Percentiles rank a stretch among this genome's conserved stretches.
Evolutionary conservation across 2,113 vertebrate species (phyloP).

Genomic region (Myiopsitta monachus): DNA sequence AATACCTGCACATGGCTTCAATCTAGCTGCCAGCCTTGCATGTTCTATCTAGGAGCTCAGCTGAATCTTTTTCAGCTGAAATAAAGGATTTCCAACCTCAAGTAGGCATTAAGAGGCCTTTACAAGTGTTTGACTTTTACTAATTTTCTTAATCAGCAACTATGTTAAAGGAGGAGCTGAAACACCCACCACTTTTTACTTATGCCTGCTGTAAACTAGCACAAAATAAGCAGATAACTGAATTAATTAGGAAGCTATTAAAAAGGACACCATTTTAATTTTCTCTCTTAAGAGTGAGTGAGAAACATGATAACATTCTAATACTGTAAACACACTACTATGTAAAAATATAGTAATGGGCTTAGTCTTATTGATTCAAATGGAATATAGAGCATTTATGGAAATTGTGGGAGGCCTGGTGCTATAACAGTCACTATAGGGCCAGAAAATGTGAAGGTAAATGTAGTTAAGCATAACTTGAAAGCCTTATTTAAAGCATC

Average conservation of each 20-base stretch:
- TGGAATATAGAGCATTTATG: not conserved
- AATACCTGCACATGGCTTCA: not conserved
- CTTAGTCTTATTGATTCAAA: not conserved
- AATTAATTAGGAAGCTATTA: not conserved
- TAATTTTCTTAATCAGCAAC: not conserved
- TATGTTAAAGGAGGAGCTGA: not conserved
- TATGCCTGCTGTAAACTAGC: not conserved
- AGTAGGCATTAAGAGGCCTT: not conserved
- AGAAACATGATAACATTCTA: not conserved
- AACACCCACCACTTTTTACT: fast-evolving
- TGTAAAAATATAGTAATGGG: not conserved
- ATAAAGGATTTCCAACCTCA: not conserved
- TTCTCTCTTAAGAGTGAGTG: not conserved
- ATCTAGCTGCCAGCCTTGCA: not conserved
- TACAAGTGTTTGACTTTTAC: not conserved
- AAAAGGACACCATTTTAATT: not conserved
- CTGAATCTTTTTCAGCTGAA: not conserved
- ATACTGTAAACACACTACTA: not conserved
- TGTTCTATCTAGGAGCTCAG: fast-evolving
- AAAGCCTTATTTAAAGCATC: not conserved
- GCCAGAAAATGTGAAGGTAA: not conserved
- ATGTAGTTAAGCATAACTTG: not conserved
- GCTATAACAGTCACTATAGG: not conserved
- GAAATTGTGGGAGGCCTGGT: not conserved
- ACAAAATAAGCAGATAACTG: not conserved